Evolutionary conservation across 1,140 invertebrate genomes (phyloP).

Genomic region (Nixonia krombeini): DNA sequence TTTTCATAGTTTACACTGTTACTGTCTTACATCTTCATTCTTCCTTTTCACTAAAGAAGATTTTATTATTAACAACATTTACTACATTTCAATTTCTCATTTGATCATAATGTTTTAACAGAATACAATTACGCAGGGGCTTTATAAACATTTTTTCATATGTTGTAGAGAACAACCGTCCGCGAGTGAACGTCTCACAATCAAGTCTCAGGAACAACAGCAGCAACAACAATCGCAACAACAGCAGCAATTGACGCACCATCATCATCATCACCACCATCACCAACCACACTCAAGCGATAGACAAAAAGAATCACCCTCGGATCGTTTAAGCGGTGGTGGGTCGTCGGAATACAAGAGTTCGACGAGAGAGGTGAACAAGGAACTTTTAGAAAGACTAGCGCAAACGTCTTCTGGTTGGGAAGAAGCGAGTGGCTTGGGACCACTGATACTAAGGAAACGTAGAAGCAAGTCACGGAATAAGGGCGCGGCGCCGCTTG

Average conservation of each 20-base stretch:
- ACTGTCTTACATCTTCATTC: no score
- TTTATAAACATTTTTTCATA: no score
- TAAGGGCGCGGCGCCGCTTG: constrained; percentile 77
- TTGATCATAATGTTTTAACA: no score
- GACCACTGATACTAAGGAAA: constrained; percentile 78
- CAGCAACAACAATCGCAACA: no score
- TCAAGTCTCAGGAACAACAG: constrained; percentile 30
- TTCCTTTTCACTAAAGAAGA: no score
- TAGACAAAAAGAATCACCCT: constrained; percentile 34
- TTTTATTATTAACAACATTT: no score
- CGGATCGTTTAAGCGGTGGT: constrained; percentile 39
- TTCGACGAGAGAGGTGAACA: constrained; percentile 56
- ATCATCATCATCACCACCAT: constrained; percentile 61
- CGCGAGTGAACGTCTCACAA: constrained; percentile 21
- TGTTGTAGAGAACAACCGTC: constrained; percentile 25
- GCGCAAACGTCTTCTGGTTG: constrained; percentile 70
- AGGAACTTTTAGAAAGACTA: constrained; percentile 66
- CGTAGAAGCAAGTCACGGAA: constrained; percentile 79
- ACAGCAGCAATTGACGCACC: constrained; percentile 52
- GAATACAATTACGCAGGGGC: no score
- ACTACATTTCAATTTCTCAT: no score
- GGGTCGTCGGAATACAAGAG: constrained; percentile 50
- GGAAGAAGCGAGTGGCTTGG: constrained; percentile 70
- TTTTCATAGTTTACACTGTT: no score
- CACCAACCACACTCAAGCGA: constrained; percentile 62